Base-by-base conservation (phyloP, 2,113 vertebrate species). In the Callipepla californica region DNA sequence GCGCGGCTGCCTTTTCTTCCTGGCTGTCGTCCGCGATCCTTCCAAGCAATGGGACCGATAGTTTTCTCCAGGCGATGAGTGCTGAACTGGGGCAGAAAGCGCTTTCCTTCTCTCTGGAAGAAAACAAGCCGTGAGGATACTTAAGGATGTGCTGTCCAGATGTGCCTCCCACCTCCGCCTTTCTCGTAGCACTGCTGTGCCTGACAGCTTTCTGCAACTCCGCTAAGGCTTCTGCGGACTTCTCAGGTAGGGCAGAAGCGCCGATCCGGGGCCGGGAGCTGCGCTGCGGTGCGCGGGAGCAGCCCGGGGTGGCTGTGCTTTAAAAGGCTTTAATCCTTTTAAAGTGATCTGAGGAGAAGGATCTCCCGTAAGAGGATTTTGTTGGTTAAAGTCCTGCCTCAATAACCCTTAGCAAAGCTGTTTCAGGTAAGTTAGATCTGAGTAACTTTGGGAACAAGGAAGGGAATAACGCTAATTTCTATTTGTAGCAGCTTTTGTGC, bases 131-230 rank as follows among this genome's bases (percentile, higher is more conserved):
- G 75, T 70, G 42, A 97, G 97, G 96, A 97, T 94, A 62, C 96
- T 97, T 95, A 97, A 99, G 98, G 97, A 99, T 99, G 98, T 98
- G 97, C 97, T 94, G 97, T 96, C 95, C 97, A 95, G 97, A 98
- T 96, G 97, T 95, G 94, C 96, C 96, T 96, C 92, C 97, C 94
- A 88, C 96, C 92, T 97, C 96, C 23, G 75, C 94, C 95, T 97
- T 97, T 97, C 95, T 98, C 89, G 48, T 98, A 88, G 98, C 98
- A 97, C 95, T 99, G 94, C 55, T 98, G 96, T 98, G 97, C 78
- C 87, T 98, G 95, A 76, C 95, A 93, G 96, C 96, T 96, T 96
- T 97, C 95, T 93, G 97, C 96, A 98, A 97, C 92, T 96, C 98
- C 96, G 94, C 97, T 55, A 88, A 87, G 82, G 97, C 97, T 90